Base-by-base conservation (phyloP, 1,140 invertebrate species). In the Drosophila subpulchrella region DNA sequence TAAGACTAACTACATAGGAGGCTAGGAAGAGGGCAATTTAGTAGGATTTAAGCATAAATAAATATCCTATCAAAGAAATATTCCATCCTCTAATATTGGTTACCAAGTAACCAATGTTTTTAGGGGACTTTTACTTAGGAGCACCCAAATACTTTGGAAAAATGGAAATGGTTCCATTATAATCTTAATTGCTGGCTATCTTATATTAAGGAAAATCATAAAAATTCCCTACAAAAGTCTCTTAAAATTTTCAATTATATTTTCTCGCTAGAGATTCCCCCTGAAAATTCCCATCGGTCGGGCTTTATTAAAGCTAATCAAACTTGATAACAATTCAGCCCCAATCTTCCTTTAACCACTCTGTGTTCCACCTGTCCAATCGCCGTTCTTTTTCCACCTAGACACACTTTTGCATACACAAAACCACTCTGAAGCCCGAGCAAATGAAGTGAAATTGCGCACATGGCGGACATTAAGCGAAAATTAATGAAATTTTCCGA, bases 391-490 rank as follows among this genome's bases (percentile, higher is more conserved):
- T 54, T 66, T 20, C 7, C 44, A 15, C 24, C 46, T 13, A 51
- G 63, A 57, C 51, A 27, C 34, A 41, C 50, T 50, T 81, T 78
- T 82, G 67, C 78, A 78, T 81, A 41, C 41, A 71, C 41, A 27
- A 27, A 50, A 42, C 32, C 39, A 47, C 38, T 39, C 4, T 11
- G 13, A 34, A 17, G 51, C 32, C 47, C 15, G 17, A 20, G 46
- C 47, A 72, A 72, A 72, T 66, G 67, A 78, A 84, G 81, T 67
- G 76, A 84, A 84, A 84, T 84, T 71, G 81, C 81, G 81, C 81
- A 84, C 81, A 84, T 84, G 81, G 81, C 81, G 78, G 81, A 76
- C 81, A 84, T 84, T 84, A 84, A 84, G 81, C 76, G 81, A 84
- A 85, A 84, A 84, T 84, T 84, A 84, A 84, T 84, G 81, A 84